Conservation (phyloP, 2,113 vertebrate species). For the Oxyura jamaicensis region DNA sequence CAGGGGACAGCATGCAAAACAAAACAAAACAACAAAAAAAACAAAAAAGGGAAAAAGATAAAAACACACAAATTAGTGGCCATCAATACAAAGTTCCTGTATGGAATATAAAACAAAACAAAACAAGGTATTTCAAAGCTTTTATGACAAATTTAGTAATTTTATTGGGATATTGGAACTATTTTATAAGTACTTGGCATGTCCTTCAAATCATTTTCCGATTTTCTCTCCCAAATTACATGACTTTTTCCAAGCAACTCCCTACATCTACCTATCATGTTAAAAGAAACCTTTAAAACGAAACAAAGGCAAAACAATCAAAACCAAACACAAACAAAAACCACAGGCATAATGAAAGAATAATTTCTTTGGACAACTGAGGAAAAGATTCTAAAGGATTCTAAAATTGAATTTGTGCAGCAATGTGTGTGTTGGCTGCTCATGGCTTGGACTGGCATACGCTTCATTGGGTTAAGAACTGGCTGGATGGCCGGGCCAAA, state of each 20-base stretch:
- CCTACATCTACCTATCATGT: background rate
- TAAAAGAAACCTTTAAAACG: background rate
- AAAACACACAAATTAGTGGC: constrained; percentile 89
- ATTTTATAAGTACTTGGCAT: constrained; percentile 12
- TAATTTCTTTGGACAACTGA: background rate
- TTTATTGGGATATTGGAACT: constrained; percentile 46
- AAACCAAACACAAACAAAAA: too few relatives aligned
- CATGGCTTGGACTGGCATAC: too few relatives aligned
- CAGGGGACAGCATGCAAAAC: constrained; percentile 87
- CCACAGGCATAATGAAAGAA: background rate
- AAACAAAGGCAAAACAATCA: too few relatives aligned
- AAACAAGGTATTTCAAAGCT: constrained; percentile 66
- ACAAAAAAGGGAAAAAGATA: constrained; percentile 77
- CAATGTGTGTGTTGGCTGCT: too few relatives aligned
- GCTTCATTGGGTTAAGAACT: too few relatives aligned
- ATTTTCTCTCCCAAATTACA: background rate
- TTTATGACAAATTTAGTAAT: constrained; percentile 56
- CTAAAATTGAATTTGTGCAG: background rate
- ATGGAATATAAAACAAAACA: constrained; percentile 71
- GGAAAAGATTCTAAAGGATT: background rate
- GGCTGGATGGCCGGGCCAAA: too few relatives aligned
- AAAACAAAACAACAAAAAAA: constrained; percentile 74
- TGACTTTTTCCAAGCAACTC: background rate
- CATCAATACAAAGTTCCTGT: constrained; percentile 80
- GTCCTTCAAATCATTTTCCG: background rate